These are phyloP conservation scores for Saccostrea cuccullata DNA, from an alignment of 1,140 invertebrate species.

Conservation along the genomic window DNA sequence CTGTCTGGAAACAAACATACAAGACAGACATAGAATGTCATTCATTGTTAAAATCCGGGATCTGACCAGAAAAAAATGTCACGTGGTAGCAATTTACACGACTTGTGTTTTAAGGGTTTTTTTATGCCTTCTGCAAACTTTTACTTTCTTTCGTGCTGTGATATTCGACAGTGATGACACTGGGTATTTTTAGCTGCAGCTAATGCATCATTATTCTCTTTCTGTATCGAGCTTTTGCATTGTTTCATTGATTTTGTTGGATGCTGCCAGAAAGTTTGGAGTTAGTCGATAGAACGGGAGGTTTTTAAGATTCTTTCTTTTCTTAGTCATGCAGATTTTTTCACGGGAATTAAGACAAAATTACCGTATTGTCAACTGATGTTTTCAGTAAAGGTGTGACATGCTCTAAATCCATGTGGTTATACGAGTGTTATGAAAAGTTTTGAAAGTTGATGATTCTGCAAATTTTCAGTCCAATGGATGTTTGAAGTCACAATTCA, in stretches of 20 bases:
- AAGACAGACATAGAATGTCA: conserved; percentile 3
- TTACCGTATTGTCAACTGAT: neutral
- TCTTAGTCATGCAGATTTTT: neutral
- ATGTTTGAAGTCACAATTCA: too few species aligned
- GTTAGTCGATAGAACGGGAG: neutral
- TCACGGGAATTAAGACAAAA: too few species aligned
- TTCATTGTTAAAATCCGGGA: neutral
- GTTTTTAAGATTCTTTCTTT: conserved; percentile 18
- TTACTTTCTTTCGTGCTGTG: neutral
- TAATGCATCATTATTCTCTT: conserved; percentile 5
- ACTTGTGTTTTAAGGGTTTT: conserved; percentile 26
- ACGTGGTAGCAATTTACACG: conserved; percentile 8
- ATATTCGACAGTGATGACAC: conserved; percentile 10
- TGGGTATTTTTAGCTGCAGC: neutral
- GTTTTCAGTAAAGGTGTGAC: neutral
- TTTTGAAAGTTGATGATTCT: too few species aligned
- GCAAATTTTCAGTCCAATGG: too few species aligned
- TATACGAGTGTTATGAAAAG: too few species aligned
- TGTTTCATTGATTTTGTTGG: conserved; percentile 9
- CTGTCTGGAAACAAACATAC: conserved; percentile 5
- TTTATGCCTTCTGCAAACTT: neutral
- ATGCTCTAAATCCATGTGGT: too few species aligned
- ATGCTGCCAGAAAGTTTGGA: conserved; percentile 16
- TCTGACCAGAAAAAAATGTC: neutral
- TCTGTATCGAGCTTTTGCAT: neutral